phyloP scores from a whole-genome alignment of 2,888 invertebrate genomes.

The Nebria brevicollis region DNA sequence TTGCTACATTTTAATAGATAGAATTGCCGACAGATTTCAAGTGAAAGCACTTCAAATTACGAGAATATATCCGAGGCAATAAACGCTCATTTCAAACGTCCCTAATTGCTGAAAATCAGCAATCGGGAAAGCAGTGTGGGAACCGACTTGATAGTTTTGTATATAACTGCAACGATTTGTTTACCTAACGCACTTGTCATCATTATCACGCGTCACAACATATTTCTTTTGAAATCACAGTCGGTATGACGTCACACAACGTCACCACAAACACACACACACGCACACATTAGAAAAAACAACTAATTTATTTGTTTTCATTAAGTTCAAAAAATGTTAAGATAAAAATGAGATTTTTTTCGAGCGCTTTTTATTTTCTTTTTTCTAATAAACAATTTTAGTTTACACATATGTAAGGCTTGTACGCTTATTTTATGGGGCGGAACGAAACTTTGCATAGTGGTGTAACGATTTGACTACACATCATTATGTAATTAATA shows the following conservation, averaged over 20 bases:
- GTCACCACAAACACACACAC: background rate
- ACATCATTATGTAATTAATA: too few species aligned
- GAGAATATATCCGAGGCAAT: background rate
- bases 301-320: background rate
- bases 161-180: background rate
- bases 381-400: background rate
- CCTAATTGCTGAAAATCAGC: background rate
- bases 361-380: background rate
- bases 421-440: too few species aligned
- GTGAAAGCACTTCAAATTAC: background rate
- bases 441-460: too few species aligned
- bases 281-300: background rate
- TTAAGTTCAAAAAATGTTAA: background rate
- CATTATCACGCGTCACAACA: background rate
- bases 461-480: too few species aligned
- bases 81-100: background rate
- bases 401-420: background rate
- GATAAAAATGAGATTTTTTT: background rate
- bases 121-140: background rate
- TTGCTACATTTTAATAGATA: background rate
- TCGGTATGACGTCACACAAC: background rate
- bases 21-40: background rate
- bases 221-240: background rate
- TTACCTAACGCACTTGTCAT: background rate
- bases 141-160: background rate